Conservation (phyloP, 37 sponge, comb jelly and placozoan genomes). For the Bolinopsis microptera region DNA sequence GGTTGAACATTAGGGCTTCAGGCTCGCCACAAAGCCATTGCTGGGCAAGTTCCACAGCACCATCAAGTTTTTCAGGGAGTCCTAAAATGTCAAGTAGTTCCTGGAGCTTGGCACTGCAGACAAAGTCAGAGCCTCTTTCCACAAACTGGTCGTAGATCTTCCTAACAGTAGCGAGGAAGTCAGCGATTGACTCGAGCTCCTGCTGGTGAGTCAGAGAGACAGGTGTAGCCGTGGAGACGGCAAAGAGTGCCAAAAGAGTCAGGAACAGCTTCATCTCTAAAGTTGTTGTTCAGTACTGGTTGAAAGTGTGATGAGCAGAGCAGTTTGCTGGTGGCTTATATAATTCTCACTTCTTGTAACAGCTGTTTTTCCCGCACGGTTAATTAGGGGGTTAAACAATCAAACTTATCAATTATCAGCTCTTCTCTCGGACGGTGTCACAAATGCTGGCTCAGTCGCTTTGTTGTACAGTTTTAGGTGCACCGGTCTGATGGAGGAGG, state of each 20-base stretch:
- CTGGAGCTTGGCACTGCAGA: conserved; percentile 31
- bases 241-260: conserved; percentile 5
- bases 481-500: too few relatives aligned
- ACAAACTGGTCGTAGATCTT: neutral
- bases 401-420: too few relatives aligned
- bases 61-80: neutral
- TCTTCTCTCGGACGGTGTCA: too few relatives aligned
- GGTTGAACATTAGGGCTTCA: neutral
- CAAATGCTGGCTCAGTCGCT: too few relatives aligned
- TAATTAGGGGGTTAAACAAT: too few relatives aligned
- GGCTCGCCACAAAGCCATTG: neutral
- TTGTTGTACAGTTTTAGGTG: too few relatives aligned
- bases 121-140: neutral
- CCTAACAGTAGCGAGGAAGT: neutral
- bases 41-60: neutral
- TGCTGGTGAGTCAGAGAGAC: neutral
- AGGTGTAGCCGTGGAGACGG: neutral
- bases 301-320: neutral
- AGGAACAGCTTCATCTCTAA: conserved; percentile 20
- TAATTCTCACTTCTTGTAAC: neutral
- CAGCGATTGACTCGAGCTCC: conserved; percentile 4
- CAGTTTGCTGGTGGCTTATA: neutral
- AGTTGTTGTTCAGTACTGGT: neutral
- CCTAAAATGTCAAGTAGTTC: conserved; percentile 27
- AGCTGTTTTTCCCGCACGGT: too few relatives aligned